A percentile compares a stretch with the other conserved stretches of the same genome.
phyloP scores from a whole-genome alignment of 2,113 vertebrate genomes.

The Sus scrofa region T2T-Sscrofa CM000816.6:17020501-17021000 shows the following conservation, averaged over 20 bases:
- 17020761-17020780: no score
- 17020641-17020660: neutral
- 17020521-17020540: neutral
- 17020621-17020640: neutral
- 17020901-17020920: neutral
- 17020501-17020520: slow-evolving; percentile 51
- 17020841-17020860: no score
- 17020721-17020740: slow-evolving; percentile 20
- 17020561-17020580: neutral
- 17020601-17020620: neutral
- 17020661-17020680: neutral
- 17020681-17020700: neutral
- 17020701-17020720: neutral
- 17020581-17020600: neutral
- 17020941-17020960: no score
- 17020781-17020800: no score
- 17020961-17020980: no score
- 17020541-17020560: neutral
- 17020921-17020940: slow-evolving; percentile 19
- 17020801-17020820: no score
- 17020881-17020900: no score
- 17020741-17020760: neutral
- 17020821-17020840: no score
- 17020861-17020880: no score
- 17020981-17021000: no score